Base-by-base conservation (phyloP, 2,888 invertebrate genomes). In the Selenia dentaria region DNA sequence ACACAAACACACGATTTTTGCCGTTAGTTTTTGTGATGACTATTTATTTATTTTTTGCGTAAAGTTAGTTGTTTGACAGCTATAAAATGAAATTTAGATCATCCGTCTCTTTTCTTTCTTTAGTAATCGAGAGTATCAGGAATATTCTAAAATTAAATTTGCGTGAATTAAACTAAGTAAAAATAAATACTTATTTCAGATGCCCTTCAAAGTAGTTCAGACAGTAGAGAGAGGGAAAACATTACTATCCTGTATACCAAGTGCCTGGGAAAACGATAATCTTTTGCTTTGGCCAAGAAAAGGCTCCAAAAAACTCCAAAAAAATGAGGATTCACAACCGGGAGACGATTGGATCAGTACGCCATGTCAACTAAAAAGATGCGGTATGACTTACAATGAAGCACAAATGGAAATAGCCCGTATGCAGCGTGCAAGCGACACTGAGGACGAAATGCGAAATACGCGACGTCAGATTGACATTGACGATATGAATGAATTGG, bases 211-310 rank as follows among this genome's bases (percentile, higher is more conserved):
- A 10, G 16, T 33, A 9, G 33, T 33, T 3, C 33, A 33, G n/a
- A 33, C 33, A 3, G 2, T 33, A 10, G 33, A 33, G n/a, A 33
- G 29, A 11, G 28, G 38, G 9, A 28, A 12, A 27, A 18, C 28
- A 10, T 28, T 38, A 6, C 38, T 38, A 9, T 28, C 28, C 8
- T 28, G 28, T 18, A 13, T 38, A n/a, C 38, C 38, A 16, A 27
- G 16, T 28, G 11, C 13, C 8, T 38, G 38, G 38, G 38, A 38
- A 9, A 24, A 10, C 12, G 26, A 4, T 12, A 16, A 36, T 14
- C n/a, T 36, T 10, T 26, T 36, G 13, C 12, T 25, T 3, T 36
- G 35, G 35, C 35, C 35, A 36, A 36, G 35, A 26, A 24, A 13
- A 36, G 14, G 29, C 9, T 14, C 13, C 13, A 29, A 29, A n/a